These are phyloP conservation scores for Pemphredon lugubris DNA, from an alignment of 2,888 invertebrate genomes.

Conservation along the genomic window DNA sequence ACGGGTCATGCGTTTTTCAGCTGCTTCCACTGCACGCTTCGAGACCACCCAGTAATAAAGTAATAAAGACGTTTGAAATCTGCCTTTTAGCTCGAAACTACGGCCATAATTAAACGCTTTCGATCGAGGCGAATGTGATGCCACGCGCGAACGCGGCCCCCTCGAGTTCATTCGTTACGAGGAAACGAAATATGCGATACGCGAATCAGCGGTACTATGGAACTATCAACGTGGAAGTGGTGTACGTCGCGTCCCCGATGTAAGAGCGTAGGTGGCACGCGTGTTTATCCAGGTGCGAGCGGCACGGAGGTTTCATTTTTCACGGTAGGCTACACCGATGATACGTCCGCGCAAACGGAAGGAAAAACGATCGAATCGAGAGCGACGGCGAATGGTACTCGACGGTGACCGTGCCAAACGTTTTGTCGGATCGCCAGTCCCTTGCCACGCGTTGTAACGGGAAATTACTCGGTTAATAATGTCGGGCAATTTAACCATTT, in stretches of 20 bases:
- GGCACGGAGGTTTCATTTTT: conserved; percentile 19
- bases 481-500: conserved; percentile 67
- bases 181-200: no score
- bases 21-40: background rate
- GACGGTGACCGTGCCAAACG: conserved; percentile 2
- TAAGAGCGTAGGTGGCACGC: conserved; percentile 19
- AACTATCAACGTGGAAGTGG: background rate
- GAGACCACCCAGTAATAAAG: conserved; percentile 29
- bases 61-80: conserved; percentile 47
- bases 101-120: no score
- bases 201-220: no score
- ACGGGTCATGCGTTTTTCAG: conserved; percentile 5
- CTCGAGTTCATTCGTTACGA: no score
- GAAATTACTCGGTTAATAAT: conserved; percentile 65
- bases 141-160: no score
- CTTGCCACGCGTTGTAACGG: conserved; percentile 58
- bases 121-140: no score
- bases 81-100: no score
- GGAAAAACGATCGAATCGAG: conserved; percentile 14
- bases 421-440: conserved; percentile 20
- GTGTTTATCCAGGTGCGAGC: conserved; percentile 42
- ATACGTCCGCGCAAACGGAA: background rate
- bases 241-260: background rate
- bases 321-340: conserved; percentile 1
- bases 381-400: background rate